These are phyloP conservation scores for Pyrocoelia pectoralis DNA, from an alignment of 2,888 invertebrate genomes.

Conservation along the genomic window DNA sequence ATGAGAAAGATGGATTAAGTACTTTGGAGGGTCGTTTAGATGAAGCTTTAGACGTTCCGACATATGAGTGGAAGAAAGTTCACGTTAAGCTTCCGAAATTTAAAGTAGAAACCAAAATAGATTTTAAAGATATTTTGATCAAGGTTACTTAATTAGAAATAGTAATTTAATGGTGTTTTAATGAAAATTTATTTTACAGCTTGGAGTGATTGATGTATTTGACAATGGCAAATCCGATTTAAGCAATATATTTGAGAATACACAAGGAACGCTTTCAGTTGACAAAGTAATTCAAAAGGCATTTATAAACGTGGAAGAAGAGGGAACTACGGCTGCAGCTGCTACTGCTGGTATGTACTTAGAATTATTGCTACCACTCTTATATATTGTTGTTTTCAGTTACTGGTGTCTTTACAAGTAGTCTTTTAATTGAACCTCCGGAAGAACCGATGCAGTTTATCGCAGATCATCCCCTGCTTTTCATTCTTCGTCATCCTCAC, in stretches of 20 bases:
- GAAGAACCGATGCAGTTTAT: not conserved
- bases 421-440: not conserved
- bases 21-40: slow-evolving; percentile 31
- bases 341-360: not conserved
- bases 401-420: not conserved
- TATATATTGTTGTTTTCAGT: too few species aligned
- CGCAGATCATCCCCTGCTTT: not conserved
- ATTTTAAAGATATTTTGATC: slow-evolving; percentile 19
- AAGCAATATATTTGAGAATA: too few species aligned
- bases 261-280: slow-evolving; percentile 35
- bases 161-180: not conserved
- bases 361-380: not conserved
- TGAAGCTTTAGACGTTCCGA: slow-evolving; percentile 27
- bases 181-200: not conserved
- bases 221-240: too few species aligned
- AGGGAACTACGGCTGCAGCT: not conserved
- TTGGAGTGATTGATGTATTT: not conserved
- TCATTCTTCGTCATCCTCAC: not conserved
- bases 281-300: slow-evolving; percentile 44
- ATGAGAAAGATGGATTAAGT: slow-evolving; percentile 33
- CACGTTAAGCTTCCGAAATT: slow-evolving; percentile 14
- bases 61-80: not conserved
- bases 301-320: slow-evolving; percentile 48
- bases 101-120: slow-evolving; percentile 13
- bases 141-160: slow-evolving; percentile 8